A percentile compares a stretch with the other conserved stretches of the same genome.
Conservation (phyloP, 1,140 invertebrate genomes). For the Popillia japonica region DNA sequence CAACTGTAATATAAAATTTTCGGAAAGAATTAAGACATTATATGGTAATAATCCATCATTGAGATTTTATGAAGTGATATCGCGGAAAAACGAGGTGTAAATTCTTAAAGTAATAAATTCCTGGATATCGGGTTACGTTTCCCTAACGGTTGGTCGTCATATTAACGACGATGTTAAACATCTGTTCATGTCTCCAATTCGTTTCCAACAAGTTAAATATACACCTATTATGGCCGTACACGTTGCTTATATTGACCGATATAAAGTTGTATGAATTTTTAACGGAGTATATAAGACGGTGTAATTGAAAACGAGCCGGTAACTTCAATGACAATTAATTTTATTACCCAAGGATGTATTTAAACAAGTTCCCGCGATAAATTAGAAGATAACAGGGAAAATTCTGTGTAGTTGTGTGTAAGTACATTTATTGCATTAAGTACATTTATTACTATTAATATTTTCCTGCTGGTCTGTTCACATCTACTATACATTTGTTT, state of each 20-base stretch:
- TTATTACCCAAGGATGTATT: not conserved
- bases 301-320: not conserved
- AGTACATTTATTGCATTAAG: too few relatives aligned
- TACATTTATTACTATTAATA: too few relatives aligned
- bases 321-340: not conserved
- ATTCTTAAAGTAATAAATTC: not conserved
- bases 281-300: not conserved
- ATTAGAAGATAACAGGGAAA: not conserved
- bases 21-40: not conserved
- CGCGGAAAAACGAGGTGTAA: not conserved
- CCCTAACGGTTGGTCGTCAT: not conserved
- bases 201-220: not conserved
- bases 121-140: not conserved
- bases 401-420: too few relatives aligned
- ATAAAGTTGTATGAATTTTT: not conserved
- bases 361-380: not conserved
- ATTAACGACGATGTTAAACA: not conserved
- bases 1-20: too few relatives aligned
- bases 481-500: too few relatives aligned
- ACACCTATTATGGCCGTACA: not conserved
- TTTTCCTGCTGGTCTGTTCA: too few relatives aligned
- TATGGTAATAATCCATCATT: not conserved
- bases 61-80: slow-evolving; percentile 11
- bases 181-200: not conserved
- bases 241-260: not conserved